These are phyloP conservation scores for Baronia brevicornis DNA, from an alignment of 2,888 invertebrate genomes.

Conservation along the genomic window DNA sequence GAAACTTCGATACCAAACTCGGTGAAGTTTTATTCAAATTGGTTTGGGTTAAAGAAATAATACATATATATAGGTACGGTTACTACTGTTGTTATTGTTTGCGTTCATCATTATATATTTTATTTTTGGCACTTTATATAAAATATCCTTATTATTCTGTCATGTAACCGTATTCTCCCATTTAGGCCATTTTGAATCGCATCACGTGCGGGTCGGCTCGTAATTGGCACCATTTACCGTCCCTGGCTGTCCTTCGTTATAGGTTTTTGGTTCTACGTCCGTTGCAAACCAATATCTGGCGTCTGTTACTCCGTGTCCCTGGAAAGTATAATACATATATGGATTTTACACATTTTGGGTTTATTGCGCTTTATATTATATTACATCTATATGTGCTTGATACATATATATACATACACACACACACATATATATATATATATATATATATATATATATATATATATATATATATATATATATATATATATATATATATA, in stretches of 20 bases:
- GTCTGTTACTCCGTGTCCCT: constrained; percentile 11
- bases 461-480: too few species aligned
- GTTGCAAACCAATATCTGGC: constrained; percentile 28
- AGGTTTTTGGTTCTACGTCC: constrained; percentile 31
- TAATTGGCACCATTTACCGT: constrained; percentile 70
- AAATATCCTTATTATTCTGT: constrained; percentile 35
- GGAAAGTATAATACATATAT: constrained; percentile 4
- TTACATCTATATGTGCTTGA: too few species aligned
- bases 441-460: too few species aligned
- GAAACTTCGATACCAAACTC: too few species aligned
- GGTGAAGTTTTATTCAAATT: too few species aligned
- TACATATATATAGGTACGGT: too few species aligned
- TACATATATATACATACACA: too few species aligned
- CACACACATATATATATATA: too few species aligned
- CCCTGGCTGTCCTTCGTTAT: constrained; percentile 43
- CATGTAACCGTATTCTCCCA: constrained; percentile 18
- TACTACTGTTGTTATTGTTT: neutral
- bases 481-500: too few species aligned
- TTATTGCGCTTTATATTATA: neutral
- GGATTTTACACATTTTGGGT: neutral
- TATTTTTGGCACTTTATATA: neutral
- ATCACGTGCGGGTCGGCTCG: constrained; percentile 65
- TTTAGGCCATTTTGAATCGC: constrained; percentile 49
- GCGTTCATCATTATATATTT: neutral
- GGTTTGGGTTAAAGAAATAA: too few species aligned